These are phyloP conservation scores for Idaea dimidiata DNA, from an alignment of 2,888 invertebrate species.

Conservation along the genomic window DNA sequence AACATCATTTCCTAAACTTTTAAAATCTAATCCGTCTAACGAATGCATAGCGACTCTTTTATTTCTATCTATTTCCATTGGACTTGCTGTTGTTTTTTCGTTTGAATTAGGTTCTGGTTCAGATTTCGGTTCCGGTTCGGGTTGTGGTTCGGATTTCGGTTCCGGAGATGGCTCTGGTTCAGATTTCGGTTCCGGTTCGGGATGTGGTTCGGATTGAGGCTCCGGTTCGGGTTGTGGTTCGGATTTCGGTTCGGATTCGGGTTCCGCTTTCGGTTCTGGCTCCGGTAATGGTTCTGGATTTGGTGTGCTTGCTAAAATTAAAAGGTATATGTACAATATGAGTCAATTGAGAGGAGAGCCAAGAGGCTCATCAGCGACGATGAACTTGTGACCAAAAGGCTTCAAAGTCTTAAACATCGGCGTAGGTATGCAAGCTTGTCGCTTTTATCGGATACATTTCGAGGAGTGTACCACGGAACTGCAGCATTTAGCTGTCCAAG, in stretches of 20 bases:
- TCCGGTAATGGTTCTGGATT: conserved; percentile 44
- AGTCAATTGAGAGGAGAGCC: too few relatives aligned
- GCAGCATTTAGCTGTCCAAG: too few relatives aligned
- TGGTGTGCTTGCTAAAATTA: conserved; percentile 45
- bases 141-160: conserved; percentile 43
- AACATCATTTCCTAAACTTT: conserved; percentile 81
- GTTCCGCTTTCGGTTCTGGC: conserved; percentile 43
- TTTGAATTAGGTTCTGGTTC: conserved; percentile 53
- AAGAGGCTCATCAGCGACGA: too few relatives aligned
- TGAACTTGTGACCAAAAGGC: too few relatives aligned
- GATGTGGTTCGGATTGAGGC: conserved; percentile 43
- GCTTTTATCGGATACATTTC: too few relatives aligned
- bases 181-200: conserved; percentile 43
- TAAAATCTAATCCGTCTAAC: conserved; percentile 67
- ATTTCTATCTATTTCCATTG: conserved; percentile 66
- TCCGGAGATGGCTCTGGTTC: conserved; percentile 58
- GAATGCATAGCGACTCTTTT: conserved; percentile 80
- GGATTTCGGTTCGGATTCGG: conserved; percentile 34
- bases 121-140: conserved; percentile 44
- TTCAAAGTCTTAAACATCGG: too few relatives aligned
- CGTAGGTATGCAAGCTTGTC: too few relatives aligned
- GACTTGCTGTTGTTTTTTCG: conserved; percentile 48
- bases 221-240: conserved; percentile 39
- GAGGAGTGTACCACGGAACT: too few relatives aligned
- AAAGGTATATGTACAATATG: not conserved